Conservation (phyloP, 2,113 vertebrate species). For the Odocoileus virginianus region DNA sequence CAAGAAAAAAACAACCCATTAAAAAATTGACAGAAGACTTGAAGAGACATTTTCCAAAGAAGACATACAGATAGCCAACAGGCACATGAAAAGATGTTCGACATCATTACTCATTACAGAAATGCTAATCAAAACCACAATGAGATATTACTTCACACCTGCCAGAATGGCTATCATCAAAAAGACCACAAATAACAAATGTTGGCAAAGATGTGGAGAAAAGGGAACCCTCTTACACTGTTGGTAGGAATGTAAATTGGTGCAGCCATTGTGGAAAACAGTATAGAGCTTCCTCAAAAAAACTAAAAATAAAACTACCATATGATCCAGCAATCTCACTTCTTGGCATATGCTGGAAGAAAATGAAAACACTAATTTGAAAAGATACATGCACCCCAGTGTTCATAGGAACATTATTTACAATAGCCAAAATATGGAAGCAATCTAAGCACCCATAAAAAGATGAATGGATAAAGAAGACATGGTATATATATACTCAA, state of each 20-base stretch:
- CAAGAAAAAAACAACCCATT: not conserved
- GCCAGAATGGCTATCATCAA: not conserved
- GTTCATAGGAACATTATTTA: not conserved
- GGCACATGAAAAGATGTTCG: not conserved
- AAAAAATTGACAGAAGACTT: not conserved
- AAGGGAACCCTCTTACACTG: no score
- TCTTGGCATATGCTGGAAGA: not conserved
- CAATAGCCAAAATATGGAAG: not conserved
- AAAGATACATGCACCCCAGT: not conserved
- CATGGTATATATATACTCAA: not conserved
- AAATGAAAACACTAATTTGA: not conserved
- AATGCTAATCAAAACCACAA: not conserved
- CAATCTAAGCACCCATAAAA: not conserved
- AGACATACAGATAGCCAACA: not conserved
- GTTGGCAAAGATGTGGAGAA: not conserved
- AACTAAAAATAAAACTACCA: not conserved
- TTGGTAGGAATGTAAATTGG: not conserved
- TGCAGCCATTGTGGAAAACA: not conserved
- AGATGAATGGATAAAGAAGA: not conserved
- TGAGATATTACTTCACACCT: not conserved
- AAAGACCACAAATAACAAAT: not conserved
- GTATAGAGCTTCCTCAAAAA: not conserved
- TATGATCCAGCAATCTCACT: not conserved
- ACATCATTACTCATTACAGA: not conserved
- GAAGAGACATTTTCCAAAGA: not conserved